Conservation (phyloP, 2,797 vertebrate genomes). For the Etheostoma perlongum region DNA sequence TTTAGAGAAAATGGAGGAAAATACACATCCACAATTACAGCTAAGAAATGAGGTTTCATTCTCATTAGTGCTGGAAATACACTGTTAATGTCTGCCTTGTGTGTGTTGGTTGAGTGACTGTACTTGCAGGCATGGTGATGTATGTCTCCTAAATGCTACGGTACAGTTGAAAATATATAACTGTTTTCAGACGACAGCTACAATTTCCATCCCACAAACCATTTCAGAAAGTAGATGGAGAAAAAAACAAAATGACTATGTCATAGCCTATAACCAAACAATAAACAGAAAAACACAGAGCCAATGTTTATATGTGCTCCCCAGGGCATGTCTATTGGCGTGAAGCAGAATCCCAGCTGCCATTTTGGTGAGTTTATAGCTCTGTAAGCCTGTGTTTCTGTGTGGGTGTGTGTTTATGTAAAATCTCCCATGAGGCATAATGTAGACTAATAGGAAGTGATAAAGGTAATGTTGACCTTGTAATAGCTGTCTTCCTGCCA, state of each 20-base stretch:
- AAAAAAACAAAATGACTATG: constrained; percentile 28
- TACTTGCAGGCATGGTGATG: neutral
- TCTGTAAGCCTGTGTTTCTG: constrained; percentile 36
- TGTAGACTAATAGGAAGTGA: constrained; percentile 74
- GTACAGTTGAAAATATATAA: constrained; percentile 10
- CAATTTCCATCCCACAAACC: constrained; percentile 58
- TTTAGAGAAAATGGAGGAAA: constrained; percentile 52
- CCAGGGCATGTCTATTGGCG: constrained; percentile 42
- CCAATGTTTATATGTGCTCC: constrained; percentile 63
- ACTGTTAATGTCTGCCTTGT: neutral
- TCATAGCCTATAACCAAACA: constrained; percentile 59
- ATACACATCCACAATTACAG: constrained; percentile 54
- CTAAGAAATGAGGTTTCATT: constrained; percentile 37
- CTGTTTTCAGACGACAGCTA: constrained; percentile 29
- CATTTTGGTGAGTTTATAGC: constrained; percentile 47
- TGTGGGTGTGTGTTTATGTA: constrained; percentile 69
- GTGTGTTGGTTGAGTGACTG: constrained; percentile 1
- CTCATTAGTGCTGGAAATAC: constrained; percentile 46
- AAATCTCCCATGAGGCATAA: constrained; percentile 69
- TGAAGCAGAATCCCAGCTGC: constrained; percentile 47
- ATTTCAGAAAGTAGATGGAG: constrained; percentile 9
- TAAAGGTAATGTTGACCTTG: constrained; percentile 74
- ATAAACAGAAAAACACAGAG: constrained; percentile 68
- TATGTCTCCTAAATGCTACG: constrained; percentile 13
- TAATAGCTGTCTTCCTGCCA: constrained; percentile 78